Evolutionary conservation across 2,113 vertebrate genomes (phyloP).

Genomic region (Toxotes chatareus): DNA sequence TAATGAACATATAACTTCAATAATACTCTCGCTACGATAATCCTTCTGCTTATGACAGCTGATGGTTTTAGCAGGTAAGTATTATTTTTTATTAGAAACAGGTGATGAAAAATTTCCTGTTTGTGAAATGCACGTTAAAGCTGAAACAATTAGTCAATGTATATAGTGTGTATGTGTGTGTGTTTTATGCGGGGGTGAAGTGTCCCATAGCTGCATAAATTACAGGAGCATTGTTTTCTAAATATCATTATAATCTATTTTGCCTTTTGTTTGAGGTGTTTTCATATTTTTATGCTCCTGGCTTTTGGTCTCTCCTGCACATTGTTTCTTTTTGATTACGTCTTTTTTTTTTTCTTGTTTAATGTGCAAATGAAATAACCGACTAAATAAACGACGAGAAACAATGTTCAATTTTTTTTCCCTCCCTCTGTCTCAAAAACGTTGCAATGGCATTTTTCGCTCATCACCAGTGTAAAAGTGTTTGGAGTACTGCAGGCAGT

Average conservation of each 20-base stretch:
- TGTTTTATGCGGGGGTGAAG: background rate
- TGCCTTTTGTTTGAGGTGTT: slow-evolving; percentile 53
- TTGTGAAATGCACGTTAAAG: background rate
- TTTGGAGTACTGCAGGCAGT: slow-evolving; percentile 67
- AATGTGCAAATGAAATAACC: slow-evolving; percentile 58
- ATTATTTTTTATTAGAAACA: background rate
- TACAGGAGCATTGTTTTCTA: slow-evolving; percentile 7
- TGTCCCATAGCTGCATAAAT: slow-evolving; percentile 25
- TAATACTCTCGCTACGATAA: background rate
- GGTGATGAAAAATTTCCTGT: background rate
- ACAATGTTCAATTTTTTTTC: slow-evolving; percentile 37
- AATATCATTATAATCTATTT: slow-evolving; percentile 24
- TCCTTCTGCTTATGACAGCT: background rate
- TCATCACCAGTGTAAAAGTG: slow-evolving; percentile 45
- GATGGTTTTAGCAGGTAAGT: background rate
- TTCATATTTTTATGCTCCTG: slow-evolving; percentile 34
- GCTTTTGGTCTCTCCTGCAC: slow-evolving; percentile 11
- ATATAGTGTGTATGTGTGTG: background rate
- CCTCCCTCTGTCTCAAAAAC: slow-evolving; percentile 17
- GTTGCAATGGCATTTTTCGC: slow-evolving; percentile 11
- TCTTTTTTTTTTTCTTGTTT: slow-evolving; percentile 24
- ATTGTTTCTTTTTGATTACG: slow-evolving; percentile 26
- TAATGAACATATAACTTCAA: background rate
- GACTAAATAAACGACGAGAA: slow-evolving; percentile 40
- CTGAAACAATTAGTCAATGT: background rate